Conservation (phyloP, 2,888 invertebrate genomes). For the Rutpela maculata region DNA sequence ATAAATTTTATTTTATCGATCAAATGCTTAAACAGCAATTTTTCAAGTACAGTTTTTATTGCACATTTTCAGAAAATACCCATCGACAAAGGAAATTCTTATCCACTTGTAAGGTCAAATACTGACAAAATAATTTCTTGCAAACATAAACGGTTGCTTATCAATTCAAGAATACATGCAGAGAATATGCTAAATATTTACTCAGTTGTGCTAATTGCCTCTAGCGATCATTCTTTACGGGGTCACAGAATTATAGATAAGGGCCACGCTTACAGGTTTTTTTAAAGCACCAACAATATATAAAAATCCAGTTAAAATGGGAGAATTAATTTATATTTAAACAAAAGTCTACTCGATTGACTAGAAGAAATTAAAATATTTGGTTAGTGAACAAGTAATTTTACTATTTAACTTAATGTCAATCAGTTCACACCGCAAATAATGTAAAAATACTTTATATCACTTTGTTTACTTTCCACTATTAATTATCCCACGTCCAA, state of each 20-base stretch:
- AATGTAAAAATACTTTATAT: no score
- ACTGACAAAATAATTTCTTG: constrained; percentile 6
- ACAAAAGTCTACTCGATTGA: not conserved
- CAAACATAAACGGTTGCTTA: constrained; percentile 4
- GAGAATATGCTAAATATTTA: constrained; percentile 31
- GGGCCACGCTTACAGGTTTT: no score
- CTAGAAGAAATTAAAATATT: not conserved
- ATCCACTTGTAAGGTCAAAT: constrained; percentile 2
- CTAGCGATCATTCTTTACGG: constrained; percentile 34
- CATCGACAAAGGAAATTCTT: constrained; percentile 8
- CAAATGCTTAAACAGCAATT: no score
- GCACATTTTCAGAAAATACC: no score
- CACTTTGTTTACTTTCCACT: not conserved
- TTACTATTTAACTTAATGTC: not conserved
- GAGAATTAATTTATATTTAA: not conserved
- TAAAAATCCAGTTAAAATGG: no score
- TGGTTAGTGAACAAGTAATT: not conserved
- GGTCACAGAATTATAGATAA: constrained; percentile 31
- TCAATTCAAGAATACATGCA: constrained; percentile 13
- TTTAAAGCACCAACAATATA: constrained; percentile 3
- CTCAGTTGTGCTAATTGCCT: constrained; percentile 50
- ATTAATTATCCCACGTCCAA: not conserved
- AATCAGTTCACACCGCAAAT: not conserved
- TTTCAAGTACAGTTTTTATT: no score
- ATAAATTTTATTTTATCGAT: no score